A percentile compares a stretch with the other conserved stretches of the same genome.
Evolutionary conservation across 2,797 vertebrate species (phyloP).

Genomic region (Artibeus jamaicensis): DNA sequence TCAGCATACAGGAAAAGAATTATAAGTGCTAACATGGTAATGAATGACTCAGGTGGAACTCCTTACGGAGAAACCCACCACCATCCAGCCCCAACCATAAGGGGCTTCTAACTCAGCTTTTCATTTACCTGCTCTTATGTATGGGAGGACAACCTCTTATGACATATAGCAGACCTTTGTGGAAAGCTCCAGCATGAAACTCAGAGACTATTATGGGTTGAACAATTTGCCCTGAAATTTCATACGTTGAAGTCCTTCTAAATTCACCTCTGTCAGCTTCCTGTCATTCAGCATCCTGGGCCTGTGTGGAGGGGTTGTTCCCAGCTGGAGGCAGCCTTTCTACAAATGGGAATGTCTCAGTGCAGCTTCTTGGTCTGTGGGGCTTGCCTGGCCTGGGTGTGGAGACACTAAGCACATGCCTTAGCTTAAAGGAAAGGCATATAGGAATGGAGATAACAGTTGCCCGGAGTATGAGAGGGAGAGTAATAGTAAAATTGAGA

Average conservation of each 20-base stretch:
- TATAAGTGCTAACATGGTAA: background rate
- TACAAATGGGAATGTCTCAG: background rate
- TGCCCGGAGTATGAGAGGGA: background rate
- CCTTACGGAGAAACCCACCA: background rate
- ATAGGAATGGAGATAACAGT: background rate
- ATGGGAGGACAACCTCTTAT: background rate
- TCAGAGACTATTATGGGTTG: background rate
- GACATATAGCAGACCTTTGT: background rate
- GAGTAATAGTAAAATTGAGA: background rate
- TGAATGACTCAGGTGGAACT: background rate
- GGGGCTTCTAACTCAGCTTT: background rate
- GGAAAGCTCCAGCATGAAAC: background rate
- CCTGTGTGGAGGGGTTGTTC: no score
- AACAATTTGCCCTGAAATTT: background rate
- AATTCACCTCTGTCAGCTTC: background rate
- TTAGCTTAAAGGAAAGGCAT: background rate
- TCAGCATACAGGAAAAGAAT: background rate
- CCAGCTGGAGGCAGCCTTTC: background rate
- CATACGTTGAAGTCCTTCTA: background rate
- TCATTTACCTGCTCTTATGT: background rate
- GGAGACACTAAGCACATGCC: background rate
- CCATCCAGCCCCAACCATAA: background rate
- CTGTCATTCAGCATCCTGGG: background rate
- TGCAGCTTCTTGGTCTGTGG: background rate
- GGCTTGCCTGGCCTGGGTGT: background rate